phyloP scores from a whole-genome alignment of 2,888 invertebrate genomes.

The Eucera pruinosa region DNA sequence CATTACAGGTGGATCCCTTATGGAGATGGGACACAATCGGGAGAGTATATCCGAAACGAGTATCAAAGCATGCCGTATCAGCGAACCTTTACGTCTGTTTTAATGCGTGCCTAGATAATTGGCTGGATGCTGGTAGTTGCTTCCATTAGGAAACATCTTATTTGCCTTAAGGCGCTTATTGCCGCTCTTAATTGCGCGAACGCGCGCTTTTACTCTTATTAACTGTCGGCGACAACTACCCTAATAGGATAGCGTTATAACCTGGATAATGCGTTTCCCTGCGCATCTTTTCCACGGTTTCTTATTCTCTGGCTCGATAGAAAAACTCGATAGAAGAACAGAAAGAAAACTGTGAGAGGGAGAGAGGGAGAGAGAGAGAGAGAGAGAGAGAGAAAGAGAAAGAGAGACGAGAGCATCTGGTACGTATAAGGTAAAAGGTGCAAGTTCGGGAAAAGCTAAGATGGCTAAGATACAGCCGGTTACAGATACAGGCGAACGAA shows the following conservation, averaged over 20 bases:
- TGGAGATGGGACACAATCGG: slow-evolving; percentile 49
- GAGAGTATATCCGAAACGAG: slow-evolving; percentile 29
- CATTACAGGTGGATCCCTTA: slow-evolving; percentile 26
- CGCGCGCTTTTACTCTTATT: slow-evolving; percentile 80
- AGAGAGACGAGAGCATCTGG: background rate
- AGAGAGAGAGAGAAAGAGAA: background rate
- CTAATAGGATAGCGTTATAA: slow-evolving; percentile 74
- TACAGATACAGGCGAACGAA: background rate
- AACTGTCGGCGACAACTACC: slow-evolving; percentile 75
- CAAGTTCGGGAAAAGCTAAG: background rate
- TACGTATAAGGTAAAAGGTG: background rate
- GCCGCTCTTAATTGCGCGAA: slow-evolving; percentile 79
- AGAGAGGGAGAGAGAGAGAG: background rate
- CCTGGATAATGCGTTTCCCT: slow-evolving; percentile 70
- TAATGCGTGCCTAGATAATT: slow-evolving; percentile 78
- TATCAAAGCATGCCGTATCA: slow-evolving; percentile 34
- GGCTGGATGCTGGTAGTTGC: slow-evolving; percentile 79
- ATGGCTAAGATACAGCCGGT: background rate
- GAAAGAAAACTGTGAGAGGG: too few species aligned
- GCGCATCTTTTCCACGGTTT: slow-evolving; percentile 58
- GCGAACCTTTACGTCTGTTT: slow-evolving; percentile 58
- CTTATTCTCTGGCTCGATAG: slow-evolving; percentile 22
- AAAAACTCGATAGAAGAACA: background rate
- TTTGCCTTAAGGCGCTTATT: slow-evolving; percentile 83
- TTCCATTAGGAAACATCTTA: slow-evolving; percentile 83